phyloP scores from a whole-genome alignment of 2,113 vertebrate genomes.

The Pteruthius melanotis region DNA sequence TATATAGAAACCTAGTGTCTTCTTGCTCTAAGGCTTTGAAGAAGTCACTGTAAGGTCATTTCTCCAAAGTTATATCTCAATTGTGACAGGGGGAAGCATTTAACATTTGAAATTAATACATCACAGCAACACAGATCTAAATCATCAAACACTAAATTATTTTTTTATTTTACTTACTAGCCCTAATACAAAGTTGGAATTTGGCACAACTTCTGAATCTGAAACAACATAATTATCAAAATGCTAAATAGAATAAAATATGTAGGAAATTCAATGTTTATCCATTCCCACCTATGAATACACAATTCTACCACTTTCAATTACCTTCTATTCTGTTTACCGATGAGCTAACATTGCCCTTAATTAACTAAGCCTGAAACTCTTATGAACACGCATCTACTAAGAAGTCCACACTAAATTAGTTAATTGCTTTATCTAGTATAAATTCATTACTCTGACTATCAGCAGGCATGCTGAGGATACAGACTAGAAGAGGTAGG shows the following conservation, averaged over 20 bases:
- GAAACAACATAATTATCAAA: background rate
- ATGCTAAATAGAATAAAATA: background rate
- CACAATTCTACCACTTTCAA: background rate
- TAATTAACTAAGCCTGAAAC: constrained; percentile 39
- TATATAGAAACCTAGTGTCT: background rate
- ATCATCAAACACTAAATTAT: background rate
- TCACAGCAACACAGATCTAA: background rate
- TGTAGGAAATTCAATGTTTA: background rate
- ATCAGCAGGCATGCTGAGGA: background rate
- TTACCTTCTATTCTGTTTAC: background rate
- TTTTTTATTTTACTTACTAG: background rate
- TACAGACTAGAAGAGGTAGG: background rate
- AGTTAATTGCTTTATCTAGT: constrained; percentile 34
- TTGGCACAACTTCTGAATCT: background rate
- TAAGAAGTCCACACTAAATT: constrained; percentile 10
- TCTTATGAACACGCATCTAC: background rate
- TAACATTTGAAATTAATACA: background rate
- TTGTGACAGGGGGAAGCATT: background rate
- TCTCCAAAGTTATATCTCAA: background rate
- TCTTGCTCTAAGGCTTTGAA: background rate
- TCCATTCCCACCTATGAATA: background rate
- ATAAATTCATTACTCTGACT: constrained; percentile 14
- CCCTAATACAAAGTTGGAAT: background rate
- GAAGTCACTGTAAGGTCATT: background rate
- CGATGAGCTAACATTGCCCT: background rate